phyloP scores from a whole-genome alignment of 2,797 vertebrate species.

The Diceros bicornis region DNA sequence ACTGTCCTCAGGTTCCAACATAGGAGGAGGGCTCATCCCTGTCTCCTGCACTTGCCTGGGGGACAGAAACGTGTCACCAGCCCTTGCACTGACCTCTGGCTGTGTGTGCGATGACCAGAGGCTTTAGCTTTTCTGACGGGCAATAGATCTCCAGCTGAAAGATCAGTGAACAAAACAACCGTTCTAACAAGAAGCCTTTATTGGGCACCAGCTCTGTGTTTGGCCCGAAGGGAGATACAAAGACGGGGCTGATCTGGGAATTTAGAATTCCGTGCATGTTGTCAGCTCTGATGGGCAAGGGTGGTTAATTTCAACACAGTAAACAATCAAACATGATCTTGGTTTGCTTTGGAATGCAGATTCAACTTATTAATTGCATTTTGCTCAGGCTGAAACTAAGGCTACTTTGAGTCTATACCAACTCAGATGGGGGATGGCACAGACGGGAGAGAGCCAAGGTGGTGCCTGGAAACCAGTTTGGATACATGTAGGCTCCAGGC shows the following conservation, averaged over 20 bases:
- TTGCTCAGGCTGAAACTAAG: neutral
- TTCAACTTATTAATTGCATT: neutral
- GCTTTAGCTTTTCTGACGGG: neutral
- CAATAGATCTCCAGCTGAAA: neutral
- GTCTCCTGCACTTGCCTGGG: neutral
- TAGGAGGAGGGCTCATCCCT: neutral
- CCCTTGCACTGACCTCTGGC: neutral
- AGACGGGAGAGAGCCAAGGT: neutral
- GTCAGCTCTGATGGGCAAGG: neutral
- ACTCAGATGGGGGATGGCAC: neutral
- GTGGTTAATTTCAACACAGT: neutral
- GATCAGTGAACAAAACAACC: neutral
- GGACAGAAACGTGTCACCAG: neutral
- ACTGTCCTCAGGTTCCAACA: neutral
- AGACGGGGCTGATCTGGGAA: neutral
- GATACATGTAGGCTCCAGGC: neutral
- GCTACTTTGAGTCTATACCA: neutral
- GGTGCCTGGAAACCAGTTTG: neutral
- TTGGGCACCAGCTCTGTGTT: neutral
- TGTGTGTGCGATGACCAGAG: neutral
- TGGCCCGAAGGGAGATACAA: neutral
- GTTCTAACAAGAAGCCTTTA: neutral
- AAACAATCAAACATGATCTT: neutral
- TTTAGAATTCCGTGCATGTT: neutral
- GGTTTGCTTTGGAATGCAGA: constrained; percentile 40